Evolutionary conservation across 2,888 invertebrate genomes (phyloP), one percentile per base, ranked within the genome.

Genomic region (Epinotia demarniana): DNA sequence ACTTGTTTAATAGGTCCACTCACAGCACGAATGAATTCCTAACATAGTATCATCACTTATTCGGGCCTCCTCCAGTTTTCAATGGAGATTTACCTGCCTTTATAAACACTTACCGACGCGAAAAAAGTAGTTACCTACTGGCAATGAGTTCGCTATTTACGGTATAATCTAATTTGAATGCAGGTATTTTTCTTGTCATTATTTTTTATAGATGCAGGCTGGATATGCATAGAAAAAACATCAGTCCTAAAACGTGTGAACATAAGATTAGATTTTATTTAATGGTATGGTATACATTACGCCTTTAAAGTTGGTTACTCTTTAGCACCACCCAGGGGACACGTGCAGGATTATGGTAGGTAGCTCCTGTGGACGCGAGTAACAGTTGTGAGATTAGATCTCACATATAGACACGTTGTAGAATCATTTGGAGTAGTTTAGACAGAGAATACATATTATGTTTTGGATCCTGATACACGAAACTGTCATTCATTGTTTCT

Each of bases 11-110:
- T 43, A 43, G 55, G 16, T 11, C 57, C 58, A 23, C 16, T 68
- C 68, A 58, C 68, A 68, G 68, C 68, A 19, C 57, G 68, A 19
- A 43, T 5, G 11, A 19, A 68, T 68, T 68, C 57, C 57, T 43
- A 19, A 58, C 19, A 67, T 67, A 55, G 43, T 55, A 33, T 18
- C 16, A 49, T 8, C 19, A 12, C 49, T 49, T 46, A 57, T 12
- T 39, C 57, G 8, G 8, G 27, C 0, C 57, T 58, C 68, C 58
- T 67, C 67, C 16, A 16, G 16, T 5, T 18, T 33, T 19, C 18
- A 19, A 58, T 68, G 39, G 18, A 43, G 19, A 27, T 55, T 39
- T 39, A 39, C 39, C 39, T 39, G 39, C 39, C n/a, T 2, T n/a
- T 5, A n/a, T 53, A 57, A 68, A 23, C 27, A 11, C 9, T 39